Base-by-base conservation (phyloP, 2,797 vertebrate genomes). In the Macroramphosus scolopax region DNA sequence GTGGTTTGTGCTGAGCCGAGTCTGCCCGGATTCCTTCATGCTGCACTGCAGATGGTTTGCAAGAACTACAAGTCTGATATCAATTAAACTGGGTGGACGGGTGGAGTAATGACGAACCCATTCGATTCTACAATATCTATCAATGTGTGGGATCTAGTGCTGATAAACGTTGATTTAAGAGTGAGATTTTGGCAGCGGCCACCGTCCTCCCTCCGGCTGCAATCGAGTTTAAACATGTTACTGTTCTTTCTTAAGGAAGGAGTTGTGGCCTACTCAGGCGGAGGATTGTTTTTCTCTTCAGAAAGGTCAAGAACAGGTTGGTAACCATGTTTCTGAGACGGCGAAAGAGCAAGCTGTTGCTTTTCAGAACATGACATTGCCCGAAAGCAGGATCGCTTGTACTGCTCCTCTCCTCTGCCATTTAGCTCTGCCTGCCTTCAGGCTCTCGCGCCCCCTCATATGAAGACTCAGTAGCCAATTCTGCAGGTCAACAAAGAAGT, bases 231-330 rank as follows among this genome's bases (percentile, higher is more conserved):
- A 22, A 6, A 33, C n/a, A 22, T 18, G 50, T 43, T 68, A 17
- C 12, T 26, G 4, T 24, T 61, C 49, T 40, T 33, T 67, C 63
- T 43, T 12, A 38, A 34, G 36, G 43, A 24, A 26, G 13, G 36
- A 52, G 43, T 35, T 25, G 55, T 8, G 54, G 36, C 18, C 32
- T 18, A 10, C 46, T 53, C 49, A 30, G 35, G 47, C 13, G 45
- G 54, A 63, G n/a, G n/a, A n/a, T n/a, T 53, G 58, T 69, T 61
- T 71, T 76, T 68, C 53, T 51, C 51, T 61, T 59, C 44, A 16
- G 15, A 77, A 61, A 79, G 73, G 64, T 80, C 42, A 71, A 55
- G 33, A 17, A 25, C 61, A 51, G 46, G 63, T 62, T 63, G 44
- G 44, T 39, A 62, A 37, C 59, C 55, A 22, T 48, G 50, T 76